Conservation (phyloP, 2,113 vertebrate genomes). For the Triplophysa dalaica region DNA sequence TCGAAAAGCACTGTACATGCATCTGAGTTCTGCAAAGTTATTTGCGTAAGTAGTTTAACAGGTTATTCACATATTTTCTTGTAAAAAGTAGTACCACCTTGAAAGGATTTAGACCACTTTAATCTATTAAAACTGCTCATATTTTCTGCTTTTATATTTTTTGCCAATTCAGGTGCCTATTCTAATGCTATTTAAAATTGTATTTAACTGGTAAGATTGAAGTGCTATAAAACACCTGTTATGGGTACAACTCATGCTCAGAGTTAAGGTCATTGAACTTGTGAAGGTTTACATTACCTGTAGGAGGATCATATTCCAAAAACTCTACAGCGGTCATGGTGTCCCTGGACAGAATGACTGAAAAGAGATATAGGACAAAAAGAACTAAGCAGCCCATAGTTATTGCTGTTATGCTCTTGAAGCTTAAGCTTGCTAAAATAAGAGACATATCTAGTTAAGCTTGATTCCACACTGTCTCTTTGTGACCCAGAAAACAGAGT, state of each 20-base stretch:
- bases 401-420: not conserved
- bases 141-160: too few species aligned
- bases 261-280: conserved; percentile 32
- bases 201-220: not conserved
- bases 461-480: not conserved
- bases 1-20: too few species aligned
- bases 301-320: conserved; percentile 25
- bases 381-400: not conserved
- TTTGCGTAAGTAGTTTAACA: too few species aligned
- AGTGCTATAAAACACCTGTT: not conserved
- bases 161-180: too few species aligned
- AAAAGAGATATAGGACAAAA: not conserved
- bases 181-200: too few species aligned
- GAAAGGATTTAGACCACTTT: not conserved
- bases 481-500: conserved; percentile 2
- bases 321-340: conserved; percentile 17
- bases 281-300: conserved; percentile 35
- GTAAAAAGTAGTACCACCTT: not conserved
- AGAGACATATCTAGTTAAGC: not conserved
- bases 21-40: too few species aligned
- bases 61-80: too few species aligned
- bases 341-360: conserved; percentile 20
- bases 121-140: too few species aligned
- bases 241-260: not conserved
- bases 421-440: not conserved